Evolutionary conservation across 2,113 vertebrate genomes (phyloP).

Genomic region (Pipa parva): DNA sequence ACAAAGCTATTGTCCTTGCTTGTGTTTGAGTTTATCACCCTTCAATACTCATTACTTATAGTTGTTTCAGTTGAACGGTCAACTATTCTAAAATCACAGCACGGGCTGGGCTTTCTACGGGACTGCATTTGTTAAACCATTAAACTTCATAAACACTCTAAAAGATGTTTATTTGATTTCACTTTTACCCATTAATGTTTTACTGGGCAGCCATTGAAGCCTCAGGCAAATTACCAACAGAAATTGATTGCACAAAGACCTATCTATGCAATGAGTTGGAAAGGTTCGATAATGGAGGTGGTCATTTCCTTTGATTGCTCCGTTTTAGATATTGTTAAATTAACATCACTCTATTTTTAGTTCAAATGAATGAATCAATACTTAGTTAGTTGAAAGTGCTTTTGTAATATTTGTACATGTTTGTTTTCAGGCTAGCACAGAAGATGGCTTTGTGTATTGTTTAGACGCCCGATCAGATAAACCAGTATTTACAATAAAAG

Average conservation of each 20-base stretch:
- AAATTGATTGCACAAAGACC: background rate
- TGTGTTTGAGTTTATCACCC: too few relatives aligned
- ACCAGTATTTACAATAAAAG: constrained; percentile 86
- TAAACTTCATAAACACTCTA: background rate
- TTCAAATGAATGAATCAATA: too few relatives aligned
- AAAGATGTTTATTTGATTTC: background rate
- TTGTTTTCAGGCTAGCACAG: constrained; percentile 80
- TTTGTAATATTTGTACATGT: background rate
- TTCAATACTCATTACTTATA: too few relatives aligned
- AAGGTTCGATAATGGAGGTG: background rate
- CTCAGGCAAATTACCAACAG: background rate
- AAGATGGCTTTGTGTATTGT: constrained; percentile 94
- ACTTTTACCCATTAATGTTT: background rate
- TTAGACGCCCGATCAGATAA: constrained; percentile 92
- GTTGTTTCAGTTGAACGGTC: too few relatives aligned
- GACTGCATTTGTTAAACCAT: background rate
- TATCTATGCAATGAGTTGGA: background rate
- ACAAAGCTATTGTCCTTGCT: too few relatives aligned
- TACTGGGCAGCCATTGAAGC: background rate
- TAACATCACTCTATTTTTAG: background rate
- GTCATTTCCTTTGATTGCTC: background rate
- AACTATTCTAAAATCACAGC: too few relatives aligned
- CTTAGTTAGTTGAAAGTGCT: background rate
- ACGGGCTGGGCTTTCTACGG: too few relatives aligned
- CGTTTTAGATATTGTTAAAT: background rate